Evolutionary conservation across 2,797 vertebrate genomes (phyloP).

Genomic region (Glyptemys insculpta): DNA sequence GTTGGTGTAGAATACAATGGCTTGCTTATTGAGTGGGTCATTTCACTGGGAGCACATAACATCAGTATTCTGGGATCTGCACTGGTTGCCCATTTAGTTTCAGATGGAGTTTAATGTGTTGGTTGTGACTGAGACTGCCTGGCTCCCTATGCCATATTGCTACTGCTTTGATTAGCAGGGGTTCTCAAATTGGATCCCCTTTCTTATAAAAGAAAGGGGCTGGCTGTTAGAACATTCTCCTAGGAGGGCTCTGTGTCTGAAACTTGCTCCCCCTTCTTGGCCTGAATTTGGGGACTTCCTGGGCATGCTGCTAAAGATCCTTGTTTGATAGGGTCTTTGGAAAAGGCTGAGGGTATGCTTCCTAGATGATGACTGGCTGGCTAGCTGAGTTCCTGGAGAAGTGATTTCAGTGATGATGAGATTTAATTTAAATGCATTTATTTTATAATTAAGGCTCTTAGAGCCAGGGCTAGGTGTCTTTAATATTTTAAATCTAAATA

Average conservation of each 20-base stretch:
- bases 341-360: conserved; percentile 32
- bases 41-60: neutral
- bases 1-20: neutral
- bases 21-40: neutral
- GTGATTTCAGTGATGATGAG: conserved; percentile 55
- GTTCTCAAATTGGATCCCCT: conserved; percentile 57
- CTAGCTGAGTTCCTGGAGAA: conserved; percentile 47
- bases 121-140: neutral
- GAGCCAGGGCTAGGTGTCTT: conserved; percentile 30
- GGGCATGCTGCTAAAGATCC: neutral
- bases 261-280: conserved; percentile 13
- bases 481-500: conserved; percentile 2
- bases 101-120: neutral
- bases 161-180: conserved; percentile 46
- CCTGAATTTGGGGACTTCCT: neutral
- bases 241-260: neutral
- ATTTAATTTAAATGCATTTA: conserved; percentile 53
- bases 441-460: conserved; percentile 26
- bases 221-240: neutral
- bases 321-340: conserved; percentile 37
- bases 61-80: neutral
- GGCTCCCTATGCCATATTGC: neutral
- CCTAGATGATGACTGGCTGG: conserved; percentile 24
- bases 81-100: neutral
- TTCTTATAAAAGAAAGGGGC: conserved; percentile 41